Evolutionary conservation across 2,113 vertebrate species (phyloP).

Genomic region (Urocitellus parryii): DNA sequence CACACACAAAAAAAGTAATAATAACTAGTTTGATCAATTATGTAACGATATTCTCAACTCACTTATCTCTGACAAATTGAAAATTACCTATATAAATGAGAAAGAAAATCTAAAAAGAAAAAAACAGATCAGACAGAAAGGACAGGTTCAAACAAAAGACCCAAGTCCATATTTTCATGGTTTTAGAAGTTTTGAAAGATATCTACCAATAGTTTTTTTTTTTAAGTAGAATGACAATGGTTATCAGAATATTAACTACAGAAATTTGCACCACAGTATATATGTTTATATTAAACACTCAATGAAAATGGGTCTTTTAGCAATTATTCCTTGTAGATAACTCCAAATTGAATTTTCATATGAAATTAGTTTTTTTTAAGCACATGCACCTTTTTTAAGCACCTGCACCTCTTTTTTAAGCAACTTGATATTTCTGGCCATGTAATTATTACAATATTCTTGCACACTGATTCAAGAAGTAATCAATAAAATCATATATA

Average conservation of each 20-base stretch:
- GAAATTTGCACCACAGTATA: not conserved
- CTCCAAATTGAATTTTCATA: constrained; percentile 37
- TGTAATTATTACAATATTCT: constrained; percentile 25
- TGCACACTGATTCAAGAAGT: not conserved
- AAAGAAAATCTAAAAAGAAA: not conserved
- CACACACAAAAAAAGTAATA: not conserved
- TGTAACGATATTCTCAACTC: not conserved
- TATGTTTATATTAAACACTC: not conserved
- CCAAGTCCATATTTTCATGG: not conserved
- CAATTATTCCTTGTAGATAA: constrained; percentile 30
- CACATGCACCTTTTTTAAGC: not conserved
- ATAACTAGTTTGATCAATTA: constrained; percentile 35
- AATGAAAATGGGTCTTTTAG: not conserved
- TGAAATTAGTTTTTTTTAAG: not conserved
- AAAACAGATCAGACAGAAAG: not conserved
- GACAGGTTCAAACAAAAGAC: constrained; percentile 42
- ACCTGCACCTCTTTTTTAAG: not conserved
- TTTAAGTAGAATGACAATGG: constrained; percentile 18
- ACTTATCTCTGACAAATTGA: constrained; percentile 25
- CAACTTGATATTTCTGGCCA: not conserved
- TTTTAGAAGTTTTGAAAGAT: not conserved
- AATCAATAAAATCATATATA: not conserved
- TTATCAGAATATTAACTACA: constrained; percentile 24
- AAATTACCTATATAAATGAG: constrained; percentile 11
- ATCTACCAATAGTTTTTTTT: constrained; percentile 21